Conservation (phyloP, 2,888 invertebrate genomes). For the Aelia acuminata region DNA sequence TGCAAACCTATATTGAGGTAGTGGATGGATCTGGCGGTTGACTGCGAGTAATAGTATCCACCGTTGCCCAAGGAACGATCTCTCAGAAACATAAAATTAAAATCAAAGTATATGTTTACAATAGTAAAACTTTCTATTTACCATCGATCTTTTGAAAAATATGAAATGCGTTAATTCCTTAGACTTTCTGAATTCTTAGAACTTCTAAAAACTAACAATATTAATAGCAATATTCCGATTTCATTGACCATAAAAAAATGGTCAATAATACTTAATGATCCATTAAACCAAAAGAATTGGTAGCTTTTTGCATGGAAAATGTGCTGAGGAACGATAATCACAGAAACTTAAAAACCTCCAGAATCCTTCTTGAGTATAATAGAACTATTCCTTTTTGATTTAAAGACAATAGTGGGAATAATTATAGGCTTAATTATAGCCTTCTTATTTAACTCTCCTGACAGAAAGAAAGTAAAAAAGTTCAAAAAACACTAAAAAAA, state of each 20-base stretch:
- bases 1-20: no score
- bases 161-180: no score
- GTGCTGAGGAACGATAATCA: background rate
- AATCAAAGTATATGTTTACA: no score
- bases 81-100: no score
- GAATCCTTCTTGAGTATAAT: background rate
- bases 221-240: background rate
- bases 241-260: background rate
- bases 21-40: no score
- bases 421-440: background rate
- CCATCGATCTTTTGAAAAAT: no score
- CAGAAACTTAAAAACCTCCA: constrained; percentile 11
- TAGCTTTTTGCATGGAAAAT: constrained; percentile 7
- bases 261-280: constrained; percentile 28
- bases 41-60: no score
- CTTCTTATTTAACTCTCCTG: background rate
- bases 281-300: constrained; percentile 12
- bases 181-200: no score
- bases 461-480: background rate
- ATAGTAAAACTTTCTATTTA: no score
- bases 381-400: background rate
- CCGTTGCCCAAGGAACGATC: no score
- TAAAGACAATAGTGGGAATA: background rate
- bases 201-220: no score
- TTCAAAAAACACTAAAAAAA: background rate